Base-by-base conservation (phyloP, 23 tunicate species). In the Ciona savignyi region DNA sequence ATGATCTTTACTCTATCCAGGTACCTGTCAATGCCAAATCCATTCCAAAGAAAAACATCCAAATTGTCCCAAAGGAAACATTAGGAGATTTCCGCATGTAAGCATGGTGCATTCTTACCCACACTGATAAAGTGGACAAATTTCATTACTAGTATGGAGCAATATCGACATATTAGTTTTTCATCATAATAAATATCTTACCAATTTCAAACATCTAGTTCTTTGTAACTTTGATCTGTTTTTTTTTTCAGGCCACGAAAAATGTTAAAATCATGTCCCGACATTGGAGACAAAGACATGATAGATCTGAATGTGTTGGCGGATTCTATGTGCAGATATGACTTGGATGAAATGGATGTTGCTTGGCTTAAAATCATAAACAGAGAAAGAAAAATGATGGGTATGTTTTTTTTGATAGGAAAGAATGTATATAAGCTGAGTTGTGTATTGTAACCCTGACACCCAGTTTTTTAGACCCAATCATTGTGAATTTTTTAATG, bases 301-400 rank as follows among this genome's bases (percentile, higher is more conserved):
- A 72, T 87, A 62, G 78, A 87, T 48, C 61, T 81, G 2, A 87
- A 87, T 60, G 78, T 87, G 26, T 80, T 87, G 24, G 95, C 95
- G 4, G 95, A 87, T 51, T 51, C 75, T 30, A 81, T 86, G 3
- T 87, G 95, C 48, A 77, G 98, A 66, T 92, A 92, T 70, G 90
- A 80, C 71, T 68, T 92, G 31, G 98, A 92, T 63, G 90, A 92
- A 32, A 26, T 85, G 51, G 98, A 92, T 62, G 98, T 92, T 30
- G 29, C 60, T 24, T 85, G 93, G 98, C 65, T 92, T 2, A 35
- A 92, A 66, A 80, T 32, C 26, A 77, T 73, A 21, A 92, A 92
- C 68, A 76, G 74, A 70, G 86, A 87, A 70, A 62, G 95, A 42
- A 65, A 35, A 0, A 23, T 71, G 24, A 69, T 69, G 72, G 95